Evolutionary conservation across 2,888 invertebrate species (phyloP), one percentile per base, ranked within the genome.

Genomic region (Hybos culiciformis): DNA sequence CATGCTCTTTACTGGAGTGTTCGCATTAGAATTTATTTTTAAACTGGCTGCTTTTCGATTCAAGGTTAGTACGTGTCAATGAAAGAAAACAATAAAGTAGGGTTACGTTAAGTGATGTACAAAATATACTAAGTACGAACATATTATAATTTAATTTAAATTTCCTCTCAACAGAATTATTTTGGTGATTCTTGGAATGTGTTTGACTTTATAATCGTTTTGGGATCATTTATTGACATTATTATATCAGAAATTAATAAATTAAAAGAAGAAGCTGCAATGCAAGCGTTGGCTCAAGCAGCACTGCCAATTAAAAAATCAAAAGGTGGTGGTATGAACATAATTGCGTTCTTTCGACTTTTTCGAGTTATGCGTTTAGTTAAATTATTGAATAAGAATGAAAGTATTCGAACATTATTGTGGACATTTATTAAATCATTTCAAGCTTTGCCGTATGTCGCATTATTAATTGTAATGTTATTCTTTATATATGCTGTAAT

Each of bases 371-470:
- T 98, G 97, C 77, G 98, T 50, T 74, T 98, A 52, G 92, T 98
- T 33, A 98, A 99, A 69, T 72, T 98, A 49, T 72, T 98, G 46
- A 96, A 93, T 54, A 77, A 93, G 62, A 97, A 98, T 18, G 98
- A 99, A 67, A 97, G 97, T 53, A 98, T 98, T 55, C 74, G 97
- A 49, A 99, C 98, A 0, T 71, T 98, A 44, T 74, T 98, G 17
- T 98, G 98, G 98, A 98, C 98, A 6, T 98, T 98, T 67, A 91
- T 98, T 60, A 99, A 98, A 70, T 97, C 96, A 34, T 98, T 98
- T 69, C 88, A 98, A 76, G 98, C 98, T 18, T 72, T 99, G 63
- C 98, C 98, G 11, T 98, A 99, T 67, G 98, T 98, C 53, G 97
- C 96, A 3, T 74, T 97, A 48, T 77, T 99, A 41, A 99, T 99